A percentile compares a stretch with the other conserved stretches of the same genome.
Conservation (phyloP, 2,888 invertebrate genomes). For the Phyllotreta cruciferae region DNA sequence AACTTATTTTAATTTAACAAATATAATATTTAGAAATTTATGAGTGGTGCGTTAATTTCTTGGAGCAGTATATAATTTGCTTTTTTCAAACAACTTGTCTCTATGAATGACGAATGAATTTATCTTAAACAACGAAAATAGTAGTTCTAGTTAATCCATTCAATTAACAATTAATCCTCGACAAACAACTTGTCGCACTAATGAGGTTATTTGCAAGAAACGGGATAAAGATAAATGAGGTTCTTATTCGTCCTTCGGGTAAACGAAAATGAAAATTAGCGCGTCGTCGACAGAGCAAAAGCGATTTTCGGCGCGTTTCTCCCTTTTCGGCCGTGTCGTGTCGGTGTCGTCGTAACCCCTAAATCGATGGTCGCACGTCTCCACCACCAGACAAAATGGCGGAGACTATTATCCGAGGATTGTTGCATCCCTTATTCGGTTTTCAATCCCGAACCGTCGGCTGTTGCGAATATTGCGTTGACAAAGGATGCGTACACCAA, state of each 20-base stretch:
- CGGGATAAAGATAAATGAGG: slow-evolving; percentile 25
- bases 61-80: too few relatives aligned
- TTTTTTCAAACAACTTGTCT: too few relatives aligned
- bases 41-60: too few relatives aligned
- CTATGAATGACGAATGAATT: too few relatives aligned
- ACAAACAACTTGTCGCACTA: background rate
- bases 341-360: slow-evolving; percentile 27
- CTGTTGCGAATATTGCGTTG: background rate
- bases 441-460: slow-evolving; percentile 1
- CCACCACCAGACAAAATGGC: slow-evolving; percentile 59
- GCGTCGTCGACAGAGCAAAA: slow-evolving; percentile 9
- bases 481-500: too few relatives aligned
- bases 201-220: slow-evolving; percentile 12
- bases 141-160: too few relatives aligned
- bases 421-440: slow-evolving; percentile 29
- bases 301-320: slow-evolving; percentile 11
- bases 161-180: too few relatives aligned
- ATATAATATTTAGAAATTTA: too few relatives aligned
- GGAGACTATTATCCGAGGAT: slow-evolving; percentile 39
- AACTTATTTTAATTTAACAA: too few relatives aligned
- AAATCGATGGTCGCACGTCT: slow-evolving; percentile 59
- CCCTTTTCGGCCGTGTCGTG: slow-evolving; percentile 9
- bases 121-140: too few relatives aligned
- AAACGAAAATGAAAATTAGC: background rate
- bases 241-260: slow-evolving; percentile 1